Evolutionary conservation across 2,797 vertebrate species (phyloP).

Genomic region (Enteromius argenteus): DNA sequence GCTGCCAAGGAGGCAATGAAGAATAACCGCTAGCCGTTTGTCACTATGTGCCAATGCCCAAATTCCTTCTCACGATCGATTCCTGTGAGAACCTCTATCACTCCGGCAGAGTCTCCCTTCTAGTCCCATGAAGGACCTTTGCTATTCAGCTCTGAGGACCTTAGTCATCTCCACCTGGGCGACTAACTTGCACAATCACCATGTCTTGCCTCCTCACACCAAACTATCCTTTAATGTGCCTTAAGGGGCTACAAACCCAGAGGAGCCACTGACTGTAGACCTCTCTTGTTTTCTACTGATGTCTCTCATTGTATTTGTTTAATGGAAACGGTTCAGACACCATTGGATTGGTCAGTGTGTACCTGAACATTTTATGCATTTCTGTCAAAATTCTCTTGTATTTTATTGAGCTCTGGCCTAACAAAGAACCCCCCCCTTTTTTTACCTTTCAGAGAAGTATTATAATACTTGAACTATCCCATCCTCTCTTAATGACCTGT

Average conservation of each 20-base stretch:
- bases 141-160: slow-evolving; percentile 20
- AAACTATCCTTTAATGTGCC: slow-evolving; percentile 37
- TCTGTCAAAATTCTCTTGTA: slow-evolving; percentile 45
- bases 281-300: slow-evolving; percentile 35
- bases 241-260: slow-evolving; percentile 13
- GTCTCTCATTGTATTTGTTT: slow-evolving; percentile 33
- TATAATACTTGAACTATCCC: slow-evolving; percentile 80
- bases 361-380: slow-evolving; percentile 4
- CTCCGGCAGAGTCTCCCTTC: slow-evolving; percentile 32
- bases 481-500: slow-evolving; percentile 34
- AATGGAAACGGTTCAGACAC: slow-evolving; percentile 4
- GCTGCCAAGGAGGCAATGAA: slow-evolving; percentile 99
- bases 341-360: slow-evolving; percentile 36
- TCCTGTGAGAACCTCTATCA: slow-evolving; percentile 33
- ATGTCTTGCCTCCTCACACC: slow-evolving; percentile 21
- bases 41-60: slow-evolving; percentile 26
- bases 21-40: slow-evolving; percentile 85
- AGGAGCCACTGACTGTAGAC: slow-evolving; percentile 30
- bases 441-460: slow-evolving; percentile 33
- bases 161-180: slow-evolving; percentile 21
- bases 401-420: slow-evolving; percentile 18
- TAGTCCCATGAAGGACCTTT: slow-evolving; percentile 16
- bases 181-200: slow-evolving; percentile 54
- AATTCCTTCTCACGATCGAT: slow-evolving; percentile 4
- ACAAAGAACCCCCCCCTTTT: background rate